A percentile compares a stretch with the other conserved stretches of the same genome.
phyloP scores from a whole-genome alignment of 2,113 vertebrate genomes.

The Myrmophylax atrothorax region DNA sequence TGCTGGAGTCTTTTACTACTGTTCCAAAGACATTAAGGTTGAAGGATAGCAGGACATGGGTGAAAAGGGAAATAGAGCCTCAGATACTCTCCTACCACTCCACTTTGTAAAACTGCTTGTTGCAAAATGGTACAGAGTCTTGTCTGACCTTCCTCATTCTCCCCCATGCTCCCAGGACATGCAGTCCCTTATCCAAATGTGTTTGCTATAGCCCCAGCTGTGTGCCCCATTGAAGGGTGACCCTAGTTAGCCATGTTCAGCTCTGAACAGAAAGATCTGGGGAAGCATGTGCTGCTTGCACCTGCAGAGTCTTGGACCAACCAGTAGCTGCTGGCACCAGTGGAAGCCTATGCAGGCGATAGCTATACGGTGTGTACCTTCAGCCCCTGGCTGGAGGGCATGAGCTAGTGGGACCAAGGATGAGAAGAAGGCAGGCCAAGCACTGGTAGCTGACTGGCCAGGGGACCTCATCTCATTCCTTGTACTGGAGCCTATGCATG shows the following conservation, averaged over 20 bases:
- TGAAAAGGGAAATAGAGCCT: neutral
- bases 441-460: neutral
- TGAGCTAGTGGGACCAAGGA: neutral
- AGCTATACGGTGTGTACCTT: neutral
- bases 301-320: rapidly evolving
- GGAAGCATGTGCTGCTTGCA: neutral
- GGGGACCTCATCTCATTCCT: neutral
- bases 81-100: neutral
- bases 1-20: neutral
- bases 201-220: neutral
- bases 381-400: neutral
- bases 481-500: neutral
- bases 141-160: rapidly evolving
- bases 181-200: neutral
- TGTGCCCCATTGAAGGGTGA: rapidly evolving
- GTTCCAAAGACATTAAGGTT: neutral
- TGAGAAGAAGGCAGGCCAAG: neutral
- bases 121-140: neutral
- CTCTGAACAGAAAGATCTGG: neutral
- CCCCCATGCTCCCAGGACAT: rapidly evolving
- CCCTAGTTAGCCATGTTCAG: neutral
- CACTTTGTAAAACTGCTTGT: neutral
- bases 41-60: neutral
- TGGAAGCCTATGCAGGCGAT: rapidly evolving
- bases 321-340: neutral